Conservation (phyloP, 1,140 invertebrate genomes). For the Danaus plexippus region DNA sequence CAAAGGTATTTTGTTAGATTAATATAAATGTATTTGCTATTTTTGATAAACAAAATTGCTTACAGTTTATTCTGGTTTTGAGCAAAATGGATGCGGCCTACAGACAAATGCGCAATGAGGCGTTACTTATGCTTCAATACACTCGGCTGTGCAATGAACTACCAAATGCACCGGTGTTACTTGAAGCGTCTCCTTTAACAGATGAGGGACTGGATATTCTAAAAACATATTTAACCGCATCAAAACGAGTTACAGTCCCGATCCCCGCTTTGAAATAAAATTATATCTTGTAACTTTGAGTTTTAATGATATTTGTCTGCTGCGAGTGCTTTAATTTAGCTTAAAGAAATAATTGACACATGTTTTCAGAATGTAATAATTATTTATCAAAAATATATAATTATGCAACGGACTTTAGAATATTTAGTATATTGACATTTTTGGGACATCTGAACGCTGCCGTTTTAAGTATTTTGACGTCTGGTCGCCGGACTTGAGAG, state of each 20-base stretch:
- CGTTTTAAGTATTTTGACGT: too few species aligned
- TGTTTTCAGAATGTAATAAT: too few species aligned
- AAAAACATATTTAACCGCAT: conserved; percentile 74
- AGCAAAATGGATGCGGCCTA: conserved; percentile 88
- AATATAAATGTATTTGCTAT: background rate
- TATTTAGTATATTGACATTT: too few species aligned
- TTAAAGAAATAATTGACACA: too few species aligned
- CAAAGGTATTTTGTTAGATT: conserved; percentile 62
- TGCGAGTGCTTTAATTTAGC: too few species aligned
- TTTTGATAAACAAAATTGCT: conserved; percentile 21
- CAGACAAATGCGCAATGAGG: conserved; percentile 86
- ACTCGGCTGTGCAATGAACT: conserved; percentile 77
- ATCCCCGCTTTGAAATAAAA: too few species aligned
- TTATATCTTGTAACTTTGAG: conserved; percentile 7
- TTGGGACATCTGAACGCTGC: too few species aligned
- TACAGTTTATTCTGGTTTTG: conserved; percentile 79
- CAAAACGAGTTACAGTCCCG: conserved; percentile 26
- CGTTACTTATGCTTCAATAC: conserved; percentile 83
- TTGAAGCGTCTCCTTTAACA: conserved; percentile 81
- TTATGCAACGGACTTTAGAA: too few species aligned
- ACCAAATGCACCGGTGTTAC: conserved; percentile 75
- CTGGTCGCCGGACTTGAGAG: too few species aligned
- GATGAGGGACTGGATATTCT: conserved; percentile 79
- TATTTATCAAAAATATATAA: too few species aligned
- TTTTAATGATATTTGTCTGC: conserved; percentile 1